Percentiles rank a stretch among this genome's conserved stretches.
These are phyloP conservation scores for Typhlichthys subterraneus DNA, from an alignment of 2,797 vertebrate species.

Conservation along the genomic window DNA sequence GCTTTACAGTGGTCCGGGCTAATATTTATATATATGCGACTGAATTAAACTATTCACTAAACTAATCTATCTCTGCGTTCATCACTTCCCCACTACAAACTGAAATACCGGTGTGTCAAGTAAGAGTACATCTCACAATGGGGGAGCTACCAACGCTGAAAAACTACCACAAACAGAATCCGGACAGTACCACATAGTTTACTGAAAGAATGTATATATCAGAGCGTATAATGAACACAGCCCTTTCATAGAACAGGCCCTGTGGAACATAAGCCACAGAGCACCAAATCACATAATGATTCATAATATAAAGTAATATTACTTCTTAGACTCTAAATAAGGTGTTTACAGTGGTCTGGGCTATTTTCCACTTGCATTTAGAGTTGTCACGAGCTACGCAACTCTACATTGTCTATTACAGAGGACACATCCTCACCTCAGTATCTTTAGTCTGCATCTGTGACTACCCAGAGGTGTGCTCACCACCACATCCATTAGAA, in stretches of 20 bases:
- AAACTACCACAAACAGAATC: neutral
- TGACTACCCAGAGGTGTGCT: constrained; percentile 43
- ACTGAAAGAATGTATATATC: constrained; percentile 15
- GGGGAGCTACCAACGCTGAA: neutral
- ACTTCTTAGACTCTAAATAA: constrained; percentile 39
- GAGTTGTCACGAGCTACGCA: constrained; percentile 4
- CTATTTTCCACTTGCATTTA: constrained; percentile 6
- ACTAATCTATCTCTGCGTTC: too few species aligned
- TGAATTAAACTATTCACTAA: too few species aligned
- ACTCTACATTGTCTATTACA: constrained; percentile 15
- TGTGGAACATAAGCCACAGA: constrained; percentile 20
- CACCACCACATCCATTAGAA: constrained; percentile 40
- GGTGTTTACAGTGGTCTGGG: constrained; percentile 18
- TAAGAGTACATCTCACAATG: neutral
- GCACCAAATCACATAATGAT: constrained; percentile 52
- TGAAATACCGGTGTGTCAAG: neutral
- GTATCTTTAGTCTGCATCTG: constrained; percentile 26
- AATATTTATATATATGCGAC: too few species aligned
- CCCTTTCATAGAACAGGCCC: neutral
- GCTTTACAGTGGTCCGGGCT: too few species aligned
- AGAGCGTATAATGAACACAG: constrained; percentile 22
- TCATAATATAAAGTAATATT: constrained; percentile 49
- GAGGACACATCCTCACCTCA: constrained; percentile 28
- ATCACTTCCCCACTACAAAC: too few species aligned
- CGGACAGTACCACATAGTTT: neutral